Percentiles rank a stretch among this genome's conserved stretches.
Evolutionary conservation across 2,113 vertebrate genomes (phyloP).

Genomic region (Vulpes lagopus): DNA sequence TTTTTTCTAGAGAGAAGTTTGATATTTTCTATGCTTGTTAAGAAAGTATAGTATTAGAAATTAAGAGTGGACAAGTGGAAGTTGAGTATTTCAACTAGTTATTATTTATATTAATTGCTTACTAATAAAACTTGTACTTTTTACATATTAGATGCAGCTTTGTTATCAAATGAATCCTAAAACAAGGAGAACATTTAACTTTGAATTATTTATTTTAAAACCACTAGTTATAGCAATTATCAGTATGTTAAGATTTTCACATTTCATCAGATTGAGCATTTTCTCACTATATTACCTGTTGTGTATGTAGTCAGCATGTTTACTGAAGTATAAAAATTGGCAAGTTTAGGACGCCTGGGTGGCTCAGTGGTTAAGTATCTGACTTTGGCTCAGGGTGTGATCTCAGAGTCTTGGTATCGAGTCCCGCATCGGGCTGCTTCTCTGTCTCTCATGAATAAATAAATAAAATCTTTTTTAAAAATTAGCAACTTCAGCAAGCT

Average conservation of each 20-base stretch:
- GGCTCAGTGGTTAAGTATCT: no score
- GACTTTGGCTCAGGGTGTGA: no score
- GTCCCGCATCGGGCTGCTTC: no score
- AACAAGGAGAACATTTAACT: slow-evolving; percentile 91
- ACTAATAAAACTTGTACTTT: slow-evolving; percentile 95
- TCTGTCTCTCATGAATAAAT: no score
- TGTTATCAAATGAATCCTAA: slow-evolving; percentile 93
- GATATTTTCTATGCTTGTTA: slow-evolving; percentile 90
- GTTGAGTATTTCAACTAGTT: slow-evolving; percentile 92
- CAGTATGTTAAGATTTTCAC: slow-evolving; percentile 98
- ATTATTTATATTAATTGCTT: slow-evolving; percentile 94
- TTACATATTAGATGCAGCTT: slow-evolving; percentile 94
- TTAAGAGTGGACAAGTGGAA: slow-evolving; percentile 89
- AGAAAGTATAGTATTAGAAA: slow-evolving; percentile 89
- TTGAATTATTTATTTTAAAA: slow-evolving; percentile 97
- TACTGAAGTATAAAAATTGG: slow-evolving; percentile 92
- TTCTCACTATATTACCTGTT: slow-evolving; percentile 92
- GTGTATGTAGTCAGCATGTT: slow-evolving; percentile 93
- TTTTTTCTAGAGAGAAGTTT: slow-evolving; percentile 89
- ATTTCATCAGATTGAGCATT: slow-evolving; percentile 94
- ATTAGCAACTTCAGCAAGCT: slow-evolving; percentile 94
- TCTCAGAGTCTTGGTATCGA: no score
- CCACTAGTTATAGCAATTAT: slow-evolving; percentile 95
- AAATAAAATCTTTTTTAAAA: slow-evolving; percentile 67
- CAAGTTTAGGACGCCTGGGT: slow-evolving; percentile 84